These are phyloP conservation scores for Gallinago undulata DNA, from an alignment of 2,113 vertebrate genomes.

Conservation along the genomic window DNA sequence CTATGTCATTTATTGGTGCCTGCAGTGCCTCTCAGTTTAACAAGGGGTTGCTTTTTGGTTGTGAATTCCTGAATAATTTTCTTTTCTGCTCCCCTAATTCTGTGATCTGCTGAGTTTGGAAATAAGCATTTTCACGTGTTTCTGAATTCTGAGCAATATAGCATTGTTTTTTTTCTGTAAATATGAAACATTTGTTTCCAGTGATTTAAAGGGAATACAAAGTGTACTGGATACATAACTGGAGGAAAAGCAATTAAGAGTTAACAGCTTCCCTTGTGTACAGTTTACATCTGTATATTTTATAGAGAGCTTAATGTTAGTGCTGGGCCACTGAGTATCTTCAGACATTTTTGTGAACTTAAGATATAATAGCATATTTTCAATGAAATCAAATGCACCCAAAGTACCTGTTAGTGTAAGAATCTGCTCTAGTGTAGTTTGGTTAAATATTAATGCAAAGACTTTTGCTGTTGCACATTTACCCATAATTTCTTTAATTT, in stretches of 20 bases:
- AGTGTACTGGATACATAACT: not conserved
- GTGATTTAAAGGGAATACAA: not conserved
- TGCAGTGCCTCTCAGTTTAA: not conserved
- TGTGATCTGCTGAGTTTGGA: not conserved
- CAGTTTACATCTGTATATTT: not conserved
- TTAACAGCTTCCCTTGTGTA: not conserved
- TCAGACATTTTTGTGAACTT: not conserved
- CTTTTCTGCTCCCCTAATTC: not conserved
- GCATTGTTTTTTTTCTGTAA: not conserved
- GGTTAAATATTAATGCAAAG: conserved; percentile 69
- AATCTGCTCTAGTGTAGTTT: conserved; percentile 24
- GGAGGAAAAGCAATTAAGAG: not conserved
- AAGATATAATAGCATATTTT: not conserved
- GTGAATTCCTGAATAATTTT: not conserved
- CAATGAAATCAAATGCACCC: conserved; percentile 22
- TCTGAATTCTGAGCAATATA: not conserved
- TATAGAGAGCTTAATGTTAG: not conserved
- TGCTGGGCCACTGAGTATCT: not conserved
- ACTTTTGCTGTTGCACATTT: conserved; percentile 53
- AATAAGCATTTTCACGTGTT: not conserved
- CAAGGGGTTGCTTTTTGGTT: not conserved
- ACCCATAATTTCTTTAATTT: conserved; percentile 61
- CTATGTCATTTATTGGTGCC: not conserved
- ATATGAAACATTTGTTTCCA: not conserved
- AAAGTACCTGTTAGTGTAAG: conserved; percentile 54